A percentile compares a stretch with the other conserved stretches of the same genome.
Conservation (phyloP, 2,113 vertebrate genomes). For the Bothrops jararaca region DNA sequence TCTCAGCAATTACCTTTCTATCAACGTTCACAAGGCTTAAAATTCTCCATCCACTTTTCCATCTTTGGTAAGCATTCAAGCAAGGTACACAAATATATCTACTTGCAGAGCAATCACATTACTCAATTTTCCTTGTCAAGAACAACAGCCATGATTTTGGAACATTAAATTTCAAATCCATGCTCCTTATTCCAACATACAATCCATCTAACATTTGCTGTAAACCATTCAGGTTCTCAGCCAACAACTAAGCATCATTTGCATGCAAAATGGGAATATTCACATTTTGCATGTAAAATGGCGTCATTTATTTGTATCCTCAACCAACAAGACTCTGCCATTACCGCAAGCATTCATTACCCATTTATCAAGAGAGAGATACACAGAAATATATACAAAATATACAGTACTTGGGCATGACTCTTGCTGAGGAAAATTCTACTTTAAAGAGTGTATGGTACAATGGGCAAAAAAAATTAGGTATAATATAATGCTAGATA, state of each 20-base stretch:
- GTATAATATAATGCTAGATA: too few relatives aligned
- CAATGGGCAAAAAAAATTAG: too few relatives aligned
- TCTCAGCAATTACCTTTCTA: background rate
- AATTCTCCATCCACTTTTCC: background rate
- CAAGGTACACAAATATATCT: background rate
- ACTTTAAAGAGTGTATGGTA: too few relatives aligned
- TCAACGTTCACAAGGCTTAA: background rate
- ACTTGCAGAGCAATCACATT: background rate
- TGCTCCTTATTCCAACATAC: background rate
- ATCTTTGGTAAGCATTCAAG: background rate
- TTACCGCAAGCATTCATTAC: too few relatives aligned
- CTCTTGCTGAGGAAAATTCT: too few relatives aligned
- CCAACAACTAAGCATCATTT: background rate
- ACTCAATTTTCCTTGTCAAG: background rate
- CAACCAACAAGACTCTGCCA: background rate
- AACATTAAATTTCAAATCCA: background rate
- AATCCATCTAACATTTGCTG: background rate
- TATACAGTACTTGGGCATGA: too few relatives aligned
- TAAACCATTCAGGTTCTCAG: background rate
- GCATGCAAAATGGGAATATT: background rate
- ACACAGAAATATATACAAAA: too few relatives aligned
- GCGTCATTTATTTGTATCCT: background rate
- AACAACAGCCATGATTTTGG: background rate
- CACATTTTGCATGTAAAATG: too few relatives aligned
- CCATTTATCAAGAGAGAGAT: too few relatives aligned